Evolutionary conservation across 2,797 vertebrate species (phyloP).

Genomic region (Petrocephalus schoutedeni): DNA sequence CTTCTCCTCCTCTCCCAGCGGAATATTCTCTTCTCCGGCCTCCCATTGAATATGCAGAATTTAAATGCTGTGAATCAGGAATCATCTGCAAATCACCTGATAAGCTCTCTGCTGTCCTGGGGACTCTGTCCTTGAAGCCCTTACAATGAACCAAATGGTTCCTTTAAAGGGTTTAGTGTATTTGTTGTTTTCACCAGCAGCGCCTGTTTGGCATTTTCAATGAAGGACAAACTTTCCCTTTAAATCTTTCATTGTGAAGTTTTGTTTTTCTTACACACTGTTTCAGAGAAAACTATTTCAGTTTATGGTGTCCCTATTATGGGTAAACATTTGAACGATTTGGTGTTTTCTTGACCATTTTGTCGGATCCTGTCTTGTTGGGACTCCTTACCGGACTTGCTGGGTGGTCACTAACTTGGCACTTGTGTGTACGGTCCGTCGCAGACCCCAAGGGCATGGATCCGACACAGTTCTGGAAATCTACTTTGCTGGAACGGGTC

Average conservation of each 20-base stretch:
- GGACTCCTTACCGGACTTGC: not conserved
- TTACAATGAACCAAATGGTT: slow-evolving; percentile 15
- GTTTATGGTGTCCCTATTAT: slow-evolving; percentile 7
- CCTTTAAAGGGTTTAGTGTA: slow-evolving; percentile 2
- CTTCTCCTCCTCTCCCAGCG: slow-evolving; percentile 16
- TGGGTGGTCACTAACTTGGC: slow-evolving; percentile 10
- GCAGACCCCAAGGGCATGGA: not conserved
- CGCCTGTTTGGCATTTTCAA: slow-evolving; percentile 18
- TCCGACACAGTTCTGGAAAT: not conserved
- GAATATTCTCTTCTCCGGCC: slow-evolving; percentile 10
- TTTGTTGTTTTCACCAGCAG: slow-evolving; percentile 14
- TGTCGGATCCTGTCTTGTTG: slow-evolving; percentile 6
- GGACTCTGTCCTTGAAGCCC: slow-evolving; percentile 16
- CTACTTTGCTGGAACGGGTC: not conserved
- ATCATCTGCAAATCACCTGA: slow-evolving; percentile 22
- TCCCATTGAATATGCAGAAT: slow-evolving; percentile 18
- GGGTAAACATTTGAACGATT: slow-evolving; percentile 14
- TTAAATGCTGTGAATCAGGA: slow-evolving; percentile 24
- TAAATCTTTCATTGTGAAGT: slow-evolving; percentile 8
- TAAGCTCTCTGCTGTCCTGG: slow-evolving; percentile 17
- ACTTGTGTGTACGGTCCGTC: not conserved
- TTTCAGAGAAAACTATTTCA: not conserved
- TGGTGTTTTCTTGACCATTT: slow-evolving; percentile 18
- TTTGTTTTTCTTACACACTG: slow-evolving; percentile 11
- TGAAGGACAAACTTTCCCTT: slow-evolving; percentile 19